phyloP scores from a whole-genome alignment of 2,888 invertebrate genomes.

The Caenorhabditis panamensis region DNA sequence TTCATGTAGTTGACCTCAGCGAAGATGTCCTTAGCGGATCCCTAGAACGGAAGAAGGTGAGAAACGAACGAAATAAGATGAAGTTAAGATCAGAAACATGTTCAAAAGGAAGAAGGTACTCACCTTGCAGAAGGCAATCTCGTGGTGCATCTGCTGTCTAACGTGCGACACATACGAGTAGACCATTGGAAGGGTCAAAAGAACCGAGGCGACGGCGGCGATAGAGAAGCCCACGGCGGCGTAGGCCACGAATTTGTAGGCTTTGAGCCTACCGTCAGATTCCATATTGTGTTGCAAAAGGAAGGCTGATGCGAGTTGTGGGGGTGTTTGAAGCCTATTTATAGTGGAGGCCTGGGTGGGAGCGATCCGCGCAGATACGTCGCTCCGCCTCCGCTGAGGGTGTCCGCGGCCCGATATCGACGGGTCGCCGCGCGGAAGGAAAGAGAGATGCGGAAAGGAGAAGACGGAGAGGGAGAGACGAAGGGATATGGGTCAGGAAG shows the following conservation, averaged over 20 bases:
- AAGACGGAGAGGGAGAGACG: conserved; percentile 22
- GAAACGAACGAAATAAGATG: conserved; percentile 9
- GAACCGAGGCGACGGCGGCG: conserved; percentile 81
- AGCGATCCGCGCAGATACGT: conserved; percentile 38
- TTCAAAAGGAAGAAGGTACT: conserved; percentile 6
- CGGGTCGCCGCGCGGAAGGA: conserved; percentile 42
- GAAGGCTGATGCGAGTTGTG: conserved; percentile 54
- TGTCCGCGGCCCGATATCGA: conserved; percentile 48
- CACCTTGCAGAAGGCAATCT: conserved; percentile 81
- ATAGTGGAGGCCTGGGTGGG: neutral
- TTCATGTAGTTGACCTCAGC: conserved; percentile 81
- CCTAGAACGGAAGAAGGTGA: conserved; percentile 64
- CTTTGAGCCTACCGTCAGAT: conserved; percentile 80
- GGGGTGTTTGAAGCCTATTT: conserved; percentile 21
- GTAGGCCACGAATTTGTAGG: conserved; percentile 81
- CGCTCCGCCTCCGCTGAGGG: conserved; percentile 43
- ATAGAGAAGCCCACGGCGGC: conserved; percentile 81
- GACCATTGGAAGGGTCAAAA: conserved; percentile 81
- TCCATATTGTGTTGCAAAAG: conserved; percentile 71
- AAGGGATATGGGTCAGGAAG: conserved; percentile 54
- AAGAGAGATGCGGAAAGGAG: conserved; percentile 41
- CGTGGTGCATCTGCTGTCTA: conserved; percentile 81
- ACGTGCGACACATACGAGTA: conserved; percentile 80
- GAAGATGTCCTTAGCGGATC: conserved; percentile 81
- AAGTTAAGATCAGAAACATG: conserved; percentile 5